Percentiles rank a stretch among this genome's conserved stretches.
Evolutionary conservation across 2,888 invertebrate genomes (phyloP).

Genomic region (Mylabris sibirica): DNA sequence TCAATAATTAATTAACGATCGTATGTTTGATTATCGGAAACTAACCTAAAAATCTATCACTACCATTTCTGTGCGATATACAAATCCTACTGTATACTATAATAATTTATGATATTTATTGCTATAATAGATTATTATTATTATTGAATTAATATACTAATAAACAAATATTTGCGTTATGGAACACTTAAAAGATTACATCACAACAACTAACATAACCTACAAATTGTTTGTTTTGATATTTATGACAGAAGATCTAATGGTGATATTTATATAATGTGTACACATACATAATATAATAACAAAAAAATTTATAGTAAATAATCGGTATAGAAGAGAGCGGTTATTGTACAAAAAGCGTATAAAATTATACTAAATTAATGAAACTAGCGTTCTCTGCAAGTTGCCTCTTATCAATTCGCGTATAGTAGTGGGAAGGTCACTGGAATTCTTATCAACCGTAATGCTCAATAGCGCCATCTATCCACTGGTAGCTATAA

Average conservation of each 20-base stretch:
- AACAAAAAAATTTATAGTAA: background rate
- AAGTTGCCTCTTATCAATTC: no score
- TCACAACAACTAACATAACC: slow-evolving; percentile 46
- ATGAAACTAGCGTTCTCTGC: no score
- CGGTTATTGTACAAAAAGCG: background rate
- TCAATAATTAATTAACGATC: slow-evolving; percentile 25
- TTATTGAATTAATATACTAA: slow-evolving; percentile 36
- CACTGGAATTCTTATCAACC: no score
- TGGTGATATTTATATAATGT: background rate
- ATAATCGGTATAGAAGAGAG: slow-evolving; percentile 2
- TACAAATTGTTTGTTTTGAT: slow-evolving; percentile 38
- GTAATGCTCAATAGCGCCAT: no score
- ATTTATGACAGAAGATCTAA: slow-evolving; percentile 26
- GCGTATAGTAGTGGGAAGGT: no score
- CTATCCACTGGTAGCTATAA: no score
- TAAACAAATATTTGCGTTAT: slow-evolving; percentile 46
- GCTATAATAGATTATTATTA: slow-evolving; percentile 21
- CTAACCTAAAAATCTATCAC: slow-evolving; percentile 18
- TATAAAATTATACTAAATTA: background rate
- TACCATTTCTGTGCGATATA: background rate
- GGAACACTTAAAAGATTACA: slow-evolving; percentile 44
- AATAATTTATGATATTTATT: slow-evolving; percentile 21
- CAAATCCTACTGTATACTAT: slow-evolving; percentile 16
- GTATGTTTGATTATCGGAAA: slow-evolving; percentile 11
- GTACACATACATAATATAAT: background rate